These are phyloP conservation scores for Calycopis cecrops DNA, from an alignment of 1,140 invertebrate species.

Conservation along the genomic window DNA sequence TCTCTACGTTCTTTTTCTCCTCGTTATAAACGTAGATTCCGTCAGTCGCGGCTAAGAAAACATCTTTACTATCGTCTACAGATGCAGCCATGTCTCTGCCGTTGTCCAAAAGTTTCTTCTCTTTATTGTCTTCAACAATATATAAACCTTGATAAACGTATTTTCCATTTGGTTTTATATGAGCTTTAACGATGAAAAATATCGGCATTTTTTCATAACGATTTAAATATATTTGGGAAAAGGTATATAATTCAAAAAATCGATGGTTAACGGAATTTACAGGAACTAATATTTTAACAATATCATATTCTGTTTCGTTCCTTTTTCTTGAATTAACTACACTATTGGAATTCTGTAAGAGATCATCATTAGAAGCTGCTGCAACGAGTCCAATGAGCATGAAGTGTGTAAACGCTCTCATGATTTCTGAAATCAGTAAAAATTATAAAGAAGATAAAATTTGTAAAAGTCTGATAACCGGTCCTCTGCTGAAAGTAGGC, in stretches of 20 bases:
- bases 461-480: no score
- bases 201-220: slow-evolving; percentile 16
- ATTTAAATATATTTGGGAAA: neutral
- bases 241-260: no score
- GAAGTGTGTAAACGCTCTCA: no score
- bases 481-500: no score
- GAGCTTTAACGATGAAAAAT: slow-evolving; percentile 47
- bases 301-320: slow-evolving; percentile 37
- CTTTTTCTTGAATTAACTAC: no score
- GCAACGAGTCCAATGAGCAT: no score
- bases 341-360: no score
- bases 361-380: no score
- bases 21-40: slow-evolving; percentile 46
- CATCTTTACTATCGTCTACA: slow-evolving; percentile 35
- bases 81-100: slow-evolving; percentile 40
- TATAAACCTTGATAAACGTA: slow-evolving; percentile 43
- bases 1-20: slow-evolving; percentile 32
- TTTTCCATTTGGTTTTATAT: slow-evolving; percentile 31
- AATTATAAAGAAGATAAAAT: no score
- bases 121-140: slow-evolving; percentile 27
- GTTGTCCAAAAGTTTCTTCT: slow-evolving; percentile 43
- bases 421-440: no score
- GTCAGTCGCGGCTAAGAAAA: slow-evolving; percentile 42
- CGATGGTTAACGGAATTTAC: slow-evolving; percentile 35
- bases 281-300: slow-evolving; percentile 36